Conservation (phyloP, 2,113 vertebrate genomes). For the Brevimyrus niger region DNA sequence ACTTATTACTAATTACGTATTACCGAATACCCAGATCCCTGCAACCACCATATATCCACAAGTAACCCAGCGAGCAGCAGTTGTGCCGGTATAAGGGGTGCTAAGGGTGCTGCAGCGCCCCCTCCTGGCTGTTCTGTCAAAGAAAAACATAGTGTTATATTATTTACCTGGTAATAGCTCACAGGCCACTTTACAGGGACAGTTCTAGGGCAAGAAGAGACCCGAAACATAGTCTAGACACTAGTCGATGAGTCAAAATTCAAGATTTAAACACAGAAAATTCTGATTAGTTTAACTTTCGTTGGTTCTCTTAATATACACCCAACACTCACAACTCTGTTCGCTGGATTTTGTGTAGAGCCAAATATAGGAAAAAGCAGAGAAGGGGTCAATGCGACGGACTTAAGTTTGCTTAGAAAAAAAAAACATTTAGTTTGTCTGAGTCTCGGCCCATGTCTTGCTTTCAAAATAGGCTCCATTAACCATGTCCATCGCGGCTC, state of each 20-base stretch:
- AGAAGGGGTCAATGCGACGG: too few relatives aligned
- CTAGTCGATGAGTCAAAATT: neutral
- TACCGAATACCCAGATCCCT: neutral
- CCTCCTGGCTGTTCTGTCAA: neutral
- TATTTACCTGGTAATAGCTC: too few relatives aligned
- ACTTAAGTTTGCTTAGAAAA: too few relatives aligned
- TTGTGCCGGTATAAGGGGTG: neutral
- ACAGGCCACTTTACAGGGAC: too few relatives aligned
- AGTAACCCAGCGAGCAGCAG: neutral
- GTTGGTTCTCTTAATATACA: conserved; percentile 17
- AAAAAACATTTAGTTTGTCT: too few relatives aligned
- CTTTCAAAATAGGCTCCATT: neutral
- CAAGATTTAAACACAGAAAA: neutral
- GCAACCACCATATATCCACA: neutral
- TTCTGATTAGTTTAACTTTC: neutral
- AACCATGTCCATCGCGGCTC: neutral
- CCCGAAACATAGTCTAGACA: neutral
- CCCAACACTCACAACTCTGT: conserved; percentile 36
- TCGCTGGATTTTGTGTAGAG: neutral
- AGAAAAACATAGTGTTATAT: neutral
- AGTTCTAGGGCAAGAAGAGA: neutral
- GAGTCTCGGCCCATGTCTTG: too few relatives aligned
- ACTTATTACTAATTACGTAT: neutral
- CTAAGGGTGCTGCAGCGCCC: neutral
- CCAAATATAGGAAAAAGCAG: too few relatives aligned